Evolutionary conservation across 2,113 vertebrate species (phyloP).

Genomic region (Sus scrofa): DNA sequence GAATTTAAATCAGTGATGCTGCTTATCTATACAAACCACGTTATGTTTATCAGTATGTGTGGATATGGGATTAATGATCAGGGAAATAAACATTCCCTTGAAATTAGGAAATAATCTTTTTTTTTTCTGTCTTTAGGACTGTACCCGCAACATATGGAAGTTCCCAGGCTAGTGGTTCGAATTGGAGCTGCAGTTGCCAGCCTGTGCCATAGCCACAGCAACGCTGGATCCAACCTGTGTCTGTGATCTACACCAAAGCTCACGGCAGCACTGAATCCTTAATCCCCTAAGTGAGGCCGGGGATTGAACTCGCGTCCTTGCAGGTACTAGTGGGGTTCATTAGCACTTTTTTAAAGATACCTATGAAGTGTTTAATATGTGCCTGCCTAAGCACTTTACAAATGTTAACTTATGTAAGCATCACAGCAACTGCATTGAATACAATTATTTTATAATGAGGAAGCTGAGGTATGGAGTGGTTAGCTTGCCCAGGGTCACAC

Average conservation of each 20-base stretch:
- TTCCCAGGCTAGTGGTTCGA: too few relatives aligned
- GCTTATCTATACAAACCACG: background rate
- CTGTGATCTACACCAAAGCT: too few relatives aligned
- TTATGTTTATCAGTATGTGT: background rate
- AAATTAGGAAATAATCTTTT: background rate
- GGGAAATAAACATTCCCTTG: background rate
- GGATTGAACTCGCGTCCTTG: too few relatives aligned
- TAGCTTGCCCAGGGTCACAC: background rate
- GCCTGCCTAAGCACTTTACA: background rate
- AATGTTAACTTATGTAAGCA: conserved; percentile 11
- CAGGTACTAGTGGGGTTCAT: too few relatives aligned
- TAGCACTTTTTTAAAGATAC: background rate
- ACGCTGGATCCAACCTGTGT: too few relatives aligned
- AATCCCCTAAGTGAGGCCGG: too few relatives aligned
- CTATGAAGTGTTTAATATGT: background rate
- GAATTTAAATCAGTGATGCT: conserved; percentile 12
- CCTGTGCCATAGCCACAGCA: too few relatives aligned
- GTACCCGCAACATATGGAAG: too few relatives aligned
- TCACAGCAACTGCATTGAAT: background rate
- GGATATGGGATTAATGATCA: background rate
- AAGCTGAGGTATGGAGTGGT: background rate
- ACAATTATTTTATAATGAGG: background rate
- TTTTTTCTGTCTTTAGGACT: background rate
- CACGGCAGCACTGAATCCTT: too few relatives aligned
- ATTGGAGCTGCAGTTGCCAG: too few relatives aligned